phyloP scores from a whole-genome alignment of 2,113 vertebrate species.

The Varanus komodoensis region DNA sequence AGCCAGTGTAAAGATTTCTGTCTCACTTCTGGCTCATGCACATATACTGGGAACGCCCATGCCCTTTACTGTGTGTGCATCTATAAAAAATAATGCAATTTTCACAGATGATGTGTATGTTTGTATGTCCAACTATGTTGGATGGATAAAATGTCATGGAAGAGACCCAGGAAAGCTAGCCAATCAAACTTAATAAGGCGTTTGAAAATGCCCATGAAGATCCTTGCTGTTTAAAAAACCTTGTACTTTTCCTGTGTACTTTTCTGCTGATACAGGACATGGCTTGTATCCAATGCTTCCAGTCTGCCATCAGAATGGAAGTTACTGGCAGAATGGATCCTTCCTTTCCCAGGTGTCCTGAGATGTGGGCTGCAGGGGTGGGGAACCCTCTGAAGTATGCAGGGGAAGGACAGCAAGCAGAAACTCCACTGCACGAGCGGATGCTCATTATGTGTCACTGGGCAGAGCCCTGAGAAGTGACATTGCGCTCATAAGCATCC shows the following conservation, averaged over 20 bases:
- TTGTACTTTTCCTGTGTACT: no score
- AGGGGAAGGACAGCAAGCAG: background rate
- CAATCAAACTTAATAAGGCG: background rate
- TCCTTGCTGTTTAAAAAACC: background rate
- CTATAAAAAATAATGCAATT: background rate
- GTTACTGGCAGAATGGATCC: background rate
- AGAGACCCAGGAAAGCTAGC: background rate
- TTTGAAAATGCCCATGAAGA: background rate
- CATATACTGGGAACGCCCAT: background rate
- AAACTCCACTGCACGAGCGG: background rate
- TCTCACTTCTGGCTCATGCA: background rate
- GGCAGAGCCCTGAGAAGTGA: background rate
- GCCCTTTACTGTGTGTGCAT: background rate
- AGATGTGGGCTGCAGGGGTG: background rate
- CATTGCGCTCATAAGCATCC: background rate
- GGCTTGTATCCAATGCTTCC: background rate
- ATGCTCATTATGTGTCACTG: no score
- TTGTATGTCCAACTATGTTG: background rate
- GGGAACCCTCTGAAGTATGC: background rate
- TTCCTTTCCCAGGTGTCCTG: no score
- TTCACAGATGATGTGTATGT: background rate
- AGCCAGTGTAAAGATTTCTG: background rate
- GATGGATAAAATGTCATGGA: background rate
- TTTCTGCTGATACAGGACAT: background rate
- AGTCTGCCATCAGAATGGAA: background rate